Conservation (phyloP, 2,113 vertebrate species). For the Phyllopteryx taeniolatus region DNA sequence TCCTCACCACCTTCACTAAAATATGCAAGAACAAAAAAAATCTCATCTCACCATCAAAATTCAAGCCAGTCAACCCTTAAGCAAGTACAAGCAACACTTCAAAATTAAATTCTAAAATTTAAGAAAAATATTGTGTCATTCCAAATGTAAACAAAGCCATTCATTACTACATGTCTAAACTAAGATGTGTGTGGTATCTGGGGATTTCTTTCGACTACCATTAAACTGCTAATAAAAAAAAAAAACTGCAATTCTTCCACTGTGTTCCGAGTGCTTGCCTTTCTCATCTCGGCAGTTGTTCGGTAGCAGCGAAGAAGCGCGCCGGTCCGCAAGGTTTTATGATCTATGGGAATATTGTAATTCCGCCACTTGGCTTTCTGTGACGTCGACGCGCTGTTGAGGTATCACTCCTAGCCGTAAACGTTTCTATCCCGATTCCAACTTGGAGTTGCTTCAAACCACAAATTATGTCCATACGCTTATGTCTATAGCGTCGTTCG, state of each 20-base stretch:
- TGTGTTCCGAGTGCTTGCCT: conserved; percentile 13
- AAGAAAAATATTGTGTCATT: too few relatives aligned
- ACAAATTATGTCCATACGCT: conserved; percentile 21
- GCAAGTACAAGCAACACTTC: too few relatives aligned
- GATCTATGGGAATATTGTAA: conserved; percentile 66
- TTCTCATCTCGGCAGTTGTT: conserved; percentile 60
- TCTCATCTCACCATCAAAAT: too few relatives aligned
- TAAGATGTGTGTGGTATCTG: too few relatives aligned
- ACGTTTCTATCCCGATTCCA: conserved; percentile 48
- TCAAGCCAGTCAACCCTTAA: too few relatives aligned
- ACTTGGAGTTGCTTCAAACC: conserved; percentile 46
- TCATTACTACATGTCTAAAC: too few relatives aligned
- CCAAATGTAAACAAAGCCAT: too few relatives aligned
- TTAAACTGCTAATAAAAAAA: too few relatives aligned
- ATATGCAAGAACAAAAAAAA: too few relatives aligned
- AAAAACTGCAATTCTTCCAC: not conserved
- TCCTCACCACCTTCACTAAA: too few relatives aligned
- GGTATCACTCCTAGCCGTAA: conserved; percentile 39
- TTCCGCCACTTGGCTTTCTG: conserved; percentile 40
- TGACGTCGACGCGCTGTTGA: conserved; percentile 14
- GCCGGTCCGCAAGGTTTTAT: conserved; percentile 45
- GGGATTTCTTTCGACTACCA: not conserved
- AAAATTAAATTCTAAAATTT: too few relatives aligned
- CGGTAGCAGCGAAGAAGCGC: conserved; percentile 62
- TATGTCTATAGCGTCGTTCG: conserved; percentile 25